Evolutionary conservation across 1,140 invertebrate species (phyloP).

Genomic region (Spodoptera litura): DNA sequence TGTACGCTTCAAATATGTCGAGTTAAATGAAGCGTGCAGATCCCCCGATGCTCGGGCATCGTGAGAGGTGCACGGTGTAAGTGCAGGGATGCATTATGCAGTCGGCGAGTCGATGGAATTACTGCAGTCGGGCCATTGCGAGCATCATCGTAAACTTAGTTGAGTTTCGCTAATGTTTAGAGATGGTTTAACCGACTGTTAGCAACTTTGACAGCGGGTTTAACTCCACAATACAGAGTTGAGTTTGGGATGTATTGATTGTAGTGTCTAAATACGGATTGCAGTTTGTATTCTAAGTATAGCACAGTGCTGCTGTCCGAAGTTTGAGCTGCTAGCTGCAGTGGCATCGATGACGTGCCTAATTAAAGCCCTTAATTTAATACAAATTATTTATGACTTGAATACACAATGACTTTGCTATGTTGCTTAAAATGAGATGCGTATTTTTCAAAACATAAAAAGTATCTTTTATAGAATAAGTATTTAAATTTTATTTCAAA

Average conservation of each 20-base stretch:
- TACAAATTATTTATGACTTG: too few species aligned
- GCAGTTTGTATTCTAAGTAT: background rate
- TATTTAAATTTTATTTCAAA: too few species aligned
- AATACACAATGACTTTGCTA: too few species aligned
- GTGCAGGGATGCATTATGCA: slow-evolving; percentile 79
- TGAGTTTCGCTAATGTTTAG: slow-evolving; percentile 64
- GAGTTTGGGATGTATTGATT: slow-evolving; percentile 47
- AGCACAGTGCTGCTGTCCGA: too few species aligned
- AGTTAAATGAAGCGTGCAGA: slow-evolving; percentile 54
- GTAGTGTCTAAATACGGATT: slow-evolving; percentile 18
- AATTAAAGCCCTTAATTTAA: too few species aligned
- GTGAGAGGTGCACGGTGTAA: slow-evolving; percentile 63
- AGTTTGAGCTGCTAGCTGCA: too few species aligned
- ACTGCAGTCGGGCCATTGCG: slow-evolving; percentile 56
- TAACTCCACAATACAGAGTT: slow-evolving; percentile 40
- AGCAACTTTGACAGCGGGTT: slow-evolving; percentile 47
- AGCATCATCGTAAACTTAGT: slow-evolving; percentile 73
- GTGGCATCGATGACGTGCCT: too few species aligned
- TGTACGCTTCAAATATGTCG: slow-evolving; percentile 9
- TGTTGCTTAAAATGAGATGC: too few species aligned
- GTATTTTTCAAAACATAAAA: too few species aligned
- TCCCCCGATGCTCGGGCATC: slow-evolving; percentile 53
- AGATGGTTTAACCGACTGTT: slow-evolving; percentile 54
- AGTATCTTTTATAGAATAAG: too few species aligned
- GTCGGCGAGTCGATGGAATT: slow-evolving; percentile 70